Conservation (phyloP, 2,888 invertebrate species). For the Reticulitermes lucifugus region DNA sequence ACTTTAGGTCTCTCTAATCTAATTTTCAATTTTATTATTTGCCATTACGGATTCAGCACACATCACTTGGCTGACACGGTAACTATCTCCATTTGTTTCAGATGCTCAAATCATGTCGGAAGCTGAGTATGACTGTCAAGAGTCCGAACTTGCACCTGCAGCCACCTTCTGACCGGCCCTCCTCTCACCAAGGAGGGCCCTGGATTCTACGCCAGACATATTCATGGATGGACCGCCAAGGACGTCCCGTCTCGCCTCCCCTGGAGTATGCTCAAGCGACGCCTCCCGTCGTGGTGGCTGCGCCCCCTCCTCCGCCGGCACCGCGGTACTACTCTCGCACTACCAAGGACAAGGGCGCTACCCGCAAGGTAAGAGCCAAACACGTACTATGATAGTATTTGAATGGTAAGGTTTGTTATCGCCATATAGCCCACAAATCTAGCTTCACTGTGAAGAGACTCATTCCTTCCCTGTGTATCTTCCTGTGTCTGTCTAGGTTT, state of each 20-base stretch:
- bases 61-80: too few relatives aligned
- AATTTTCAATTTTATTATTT: too few relatives aligned
- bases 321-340: slow-evolving; percentile 58
- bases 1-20: too few relatives aligned
- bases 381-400: too few relatives aligned
- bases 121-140: slow-evolving; percentile 89
- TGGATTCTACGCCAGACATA: slow-evolving; percentile 81
- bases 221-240: slow-evolving; percentile 95
- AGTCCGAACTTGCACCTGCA: slow-evolving; percentile 79
- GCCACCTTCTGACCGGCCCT: slow-evolving; percentile 54
- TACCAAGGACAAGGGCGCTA: slow-evolving; percentile 72
- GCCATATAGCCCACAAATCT: too few relatives aligned
- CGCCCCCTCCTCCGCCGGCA: slow-evolving; percentile 60
- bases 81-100: slow-evolving; percentile 62
- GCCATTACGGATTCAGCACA: too few relatives aligned
- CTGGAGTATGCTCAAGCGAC: slow-evolving; percentile 70
- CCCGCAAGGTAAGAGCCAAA: slow-evolving; percentile 68
- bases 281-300: slow-evolving; percentile 60
- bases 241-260: slow-evolving; percentile 88
- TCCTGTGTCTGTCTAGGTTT: too few relatives aligned
- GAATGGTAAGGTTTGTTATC: too few relatives aligned
- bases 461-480: too few relatives aligned
- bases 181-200: slow-evolving; percentile 60
- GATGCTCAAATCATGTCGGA: slow-evolving; percentile 91
- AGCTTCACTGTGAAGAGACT: too few relatives aligned